phyloP scores from a whole-genome alignment of 2,888 invertebrate genomes.

The Drosophila emarginata region DNA sequence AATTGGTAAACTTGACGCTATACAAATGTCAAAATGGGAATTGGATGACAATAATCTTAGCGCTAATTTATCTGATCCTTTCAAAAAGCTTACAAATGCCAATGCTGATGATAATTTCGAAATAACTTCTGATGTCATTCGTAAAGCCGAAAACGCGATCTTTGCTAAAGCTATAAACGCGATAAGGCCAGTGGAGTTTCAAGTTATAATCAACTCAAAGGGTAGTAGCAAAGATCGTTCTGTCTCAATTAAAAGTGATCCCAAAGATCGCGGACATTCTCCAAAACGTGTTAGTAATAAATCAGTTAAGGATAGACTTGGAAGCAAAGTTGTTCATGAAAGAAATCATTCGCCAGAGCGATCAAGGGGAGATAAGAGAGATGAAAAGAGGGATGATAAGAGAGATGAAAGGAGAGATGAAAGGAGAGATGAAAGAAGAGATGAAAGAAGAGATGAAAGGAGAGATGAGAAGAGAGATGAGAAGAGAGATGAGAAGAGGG shows the following conservation, averaged over 20 bases:
- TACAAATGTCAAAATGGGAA: slow-evolving; percentile 95
- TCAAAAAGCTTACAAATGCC: slow-evolving; percentile 82
- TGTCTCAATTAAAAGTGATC: slow-evolving; percentile 61
- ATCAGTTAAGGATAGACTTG: slow-evolving; percentile 91
- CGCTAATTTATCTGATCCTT: slow-evolving; percentile 82
- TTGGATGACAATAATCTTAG: slow-evolving; percentile 91
- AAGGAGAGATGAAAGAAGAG: too few species aligned
- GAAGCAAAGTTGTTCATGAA: slow-evolving; percentile 83
- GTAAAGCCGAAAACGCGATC: slow-evolving; percentile 95
- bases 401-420: too few species aligned
- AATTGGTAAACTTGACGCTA: slow-evolving; percentile 83
- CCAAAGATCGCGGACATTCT: slow-evolving; percentile 57
- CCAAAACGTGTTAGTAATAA: slow-evolving; percentile 55
- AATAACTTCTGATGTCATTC: slow-evolving; percentile 93
- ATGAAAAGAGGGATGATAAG: too few species aligned
- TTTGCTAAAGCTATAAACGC: slow-evolving; percentile 94
- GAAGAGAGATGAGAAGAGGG: background rate
- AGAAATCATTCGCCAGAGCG: slow-evolving; percentile 57
- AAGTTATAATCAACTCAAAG: slow-evolving; percentile 82
- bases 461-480: background rate
- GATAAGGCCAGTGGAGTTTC: slow-evolving; percentile 87
- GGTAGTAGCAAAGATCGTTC: slow-evolving; percentile 83
- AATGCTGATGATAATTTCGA: slow-evolving; percentile 84
- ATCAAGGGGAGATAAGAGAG: slow-evolving; percentile 32
- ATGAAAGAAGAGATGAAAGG: too few species aligned